Conservation (phyloP, 2,113 vertebrate species). For the Phocoena sinus region DNA sequence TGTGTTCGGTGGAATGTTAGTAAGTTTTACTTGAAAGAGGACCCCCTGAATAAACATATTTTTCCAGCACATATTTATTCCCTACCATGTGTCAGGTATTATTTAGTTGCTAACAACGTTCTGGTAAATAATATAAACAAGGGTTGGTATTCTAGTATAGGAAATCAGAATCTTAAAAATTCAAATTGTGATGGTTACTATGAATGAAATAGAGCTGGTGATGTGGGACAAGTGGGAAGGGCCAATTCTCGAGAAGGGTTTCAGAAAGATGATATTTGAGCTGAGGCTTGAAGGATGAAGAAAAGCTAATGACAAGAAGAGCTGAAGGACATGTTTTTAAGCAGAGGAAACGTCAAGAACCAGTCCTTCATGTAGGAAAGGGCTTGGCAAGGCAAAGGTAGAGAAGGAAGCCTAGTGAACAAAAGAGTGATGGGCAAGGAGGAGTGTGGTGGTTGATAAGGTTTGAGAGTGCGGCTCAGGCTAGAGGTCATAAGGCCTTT, state of each 20-base stretch:
- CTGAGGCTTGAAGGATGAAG: not conserved
- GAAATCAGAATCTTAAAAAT: not conserved
- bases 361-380: not conserved
- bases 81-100: not conserved
- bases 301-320: not conserved
- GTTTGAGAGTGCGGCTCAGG: too few relatives aligned
- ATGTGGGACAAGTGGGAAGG: not conserved
- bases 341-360: not conserved
- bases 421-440: not conserved
- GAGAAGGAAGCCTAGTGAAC: not conserved
- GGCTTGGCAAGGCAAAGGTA: not conserved
- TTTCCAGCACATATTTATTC: not conserved
- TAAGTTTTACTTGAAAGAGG: not conserved
- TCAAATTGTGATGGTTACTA: not conserved
- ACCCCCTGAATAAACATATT: not conserved
- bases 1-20: not conserved
- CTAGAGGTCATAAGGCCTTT: not conserved
- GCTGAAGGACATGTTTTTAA: not conserved
- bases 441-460: not conserved
- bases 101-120: not conserved
- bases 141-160: not conserved
- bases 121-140: not conserved
- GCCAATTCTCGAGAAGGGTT: not conserved
- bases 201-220: not conserved
- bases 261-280: not conserved